Base-by-base conservation (phyloP, 35 echinoderm and acorn worm species). In the Ophiothrix spiculata region DNA sequence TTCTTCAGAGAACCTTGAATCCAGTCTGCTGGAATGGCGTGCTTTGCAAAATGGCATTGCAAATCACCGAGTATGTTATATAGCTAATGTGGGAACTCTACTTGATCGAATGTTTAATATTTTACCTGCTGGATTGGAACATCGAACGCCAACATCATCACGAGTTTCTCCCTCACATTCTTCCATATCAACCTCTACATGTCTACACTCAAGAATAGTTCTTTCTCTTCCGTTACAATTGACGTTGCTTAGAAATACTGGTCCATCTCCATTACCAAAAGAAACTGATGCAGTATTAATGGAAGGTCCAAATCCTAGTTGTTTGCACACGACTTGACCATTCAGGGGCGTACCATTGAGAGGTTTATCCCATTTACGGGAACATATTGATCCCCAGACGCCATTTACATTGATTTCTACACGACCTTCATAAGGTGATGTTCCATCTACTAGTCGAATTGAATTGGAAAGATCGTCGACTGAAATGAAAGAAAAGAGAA, bases 311-410 rank as follows among this genome's bases (percentile, higher is more conserved):
- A 42, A 86, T 37, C 84, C 84, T 2, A 86, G 46, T 40, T 76
- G 74, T 1, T 74, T 37, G 34, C 84, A 86, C 23, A 45, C 84
- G 28, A 56, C 37, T 39, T 86, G 35, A 31, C 40, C 84, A 23
- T 86, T 74, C n/a, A n/a, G n/a, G n/a, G n/a, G n/a, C n/a, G n/a
- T n/a, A n/a, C n/a, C n/a, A n/a, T n/a, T n/a, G n/a, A n/a, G n/a
- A 6, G 29, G 25, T 23, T 23, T 86, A 74, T 86, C 74, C 84
- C 84, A 86, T 12, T 74, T 74, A 0, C 32, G 38, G 74, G 37
- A 76, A 39, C 84, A 86, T 29, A 86, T 76, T 8, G 84, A 41
- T 0, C 69, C 84, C 84, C 84, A 86, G 23, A 40, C 74, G 4
- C 84, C 84, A 32, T 86, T 56, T 12, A 56, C 19, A 74, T 56